Evolutionary conservation across 2,888 invertebrate species (phyloP), one percentile per base, ranked within the genome.

Genomic region (Zonitis immaculata): DNA sequence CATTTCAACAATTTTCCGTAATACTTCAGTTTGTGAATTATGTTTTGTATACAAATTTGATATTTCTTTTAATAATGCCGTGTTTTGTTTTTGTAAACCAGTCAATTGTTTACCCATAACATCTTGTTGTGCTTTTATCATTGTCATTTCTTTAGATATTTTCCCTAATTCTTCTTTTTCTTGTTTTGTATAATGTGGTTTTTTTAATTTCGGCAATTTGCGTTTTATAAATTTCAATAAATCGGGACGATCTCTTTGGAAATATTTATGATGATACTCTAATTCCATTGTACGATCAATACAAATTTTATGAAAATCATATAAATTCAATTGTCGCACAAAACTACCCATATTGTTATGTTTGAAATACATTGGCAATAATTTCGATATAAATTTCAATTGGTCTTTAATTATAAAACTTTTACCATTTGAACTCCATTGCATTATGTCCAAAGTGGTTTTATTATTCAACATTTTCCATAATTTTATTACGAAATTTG

Each of bases 301-400:
- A 4, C 91, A 87, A 49, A 94, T 89, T 77, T 97, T 97, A 67
- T 93, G 91, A 76, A 97, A 97, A 26, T 95, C 95, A 82, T 96
- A 98, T 94, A 97, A 95, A 76, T 98, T 98, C 43, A 98, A 79
- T 70, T 97, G 97, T 3, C 98, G 79, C 53, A 97, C 91, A 74
- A 98, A 95, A 73, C 95, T 96, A 51, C 96, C 93, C 87, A 98
- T 89, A 72, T 98, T 97, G 76, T 91, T 96, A 77, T 98, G 97
- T 79, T 98, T 98, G 78, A 95, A 98, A 74, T 95, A 97, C 44
- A 89, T 81, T 0, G 97, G 97, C 57, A 98, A 78, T 14, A 97
- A 79, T 66, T 95, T 90, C 53, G 88, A 83, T 0, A 95, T 88
- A 78, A 98, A 96, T 60, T 88, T 84, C 27, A 89, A 87, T 74